Evolutionary conservation across 2,888 invertebrate genomes (phyloP).

Genomic region (Phorcus lineatus): DNA sequence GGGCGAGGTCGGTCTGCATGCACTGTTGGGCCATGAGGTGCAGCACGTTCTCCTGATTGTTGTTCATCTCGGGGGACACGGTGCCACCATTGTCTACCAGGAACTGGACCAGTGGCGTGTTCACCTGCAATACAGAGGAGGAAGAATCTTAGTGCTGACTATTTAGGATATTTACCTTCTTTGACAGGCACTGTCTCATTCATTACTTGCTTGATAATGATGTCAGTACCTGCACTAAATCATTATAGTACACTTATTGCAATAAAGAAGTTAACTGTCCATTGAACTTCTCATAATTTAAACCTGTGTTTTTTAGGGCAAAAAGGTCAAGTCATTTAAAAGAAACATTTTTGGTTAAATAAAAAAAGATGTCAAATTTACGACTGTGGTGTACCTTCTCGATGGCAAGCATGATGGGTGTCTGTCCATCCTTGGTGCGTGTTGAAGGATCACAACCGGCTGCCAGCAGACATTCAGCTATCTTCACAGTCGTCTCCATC

Average conservation of each 20-base stretch:
- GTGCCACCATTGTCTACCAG: slow-evolving; percentile 72
- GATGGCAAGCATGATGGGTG: slow-evolving; percentile 74
- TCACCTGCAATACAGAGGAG: slow-evolving; percentile 52
- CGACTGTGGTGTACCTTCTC: slow-evolving; percentile 58
- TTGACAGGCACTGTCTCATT: too few relatives aligned
- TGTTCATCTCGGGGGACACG: slow-evolving; percentile 70
- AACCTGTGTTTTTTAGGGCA: too few relatives aligned
- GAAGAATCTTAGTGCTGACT: too few relatives aligned
- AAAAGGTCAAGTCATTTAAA: too few relatives aligned
- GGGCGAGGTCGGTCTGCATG: slow-evolving; percentile 60
- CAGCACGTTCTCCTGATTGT: slow-evolving; percentile 71
- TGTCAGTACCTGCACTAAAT: too few relatives aligned
- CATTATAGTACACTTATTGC: too few relatives aligned
- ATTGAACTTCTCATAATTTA: too few relatives aligned
- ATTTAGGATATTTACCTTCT: too few relatives aligned
- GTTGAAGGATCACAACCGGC: slow-evolving; percentile 72
- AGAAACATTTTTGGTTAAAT: too few relatives aligned
- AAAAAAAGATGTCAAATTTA: too few relatives aligned
- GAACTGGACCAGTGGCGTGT: slow-evolving; percentile 70
- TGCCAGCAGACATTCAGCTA: slow-evolving; percentile 71
- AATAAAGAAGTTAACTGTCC: too few relatives aligned
- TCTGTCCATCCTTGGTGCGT: slow-evolving; percentile 70
- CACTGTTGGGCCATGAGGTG: slow-evolving; percentile 74
- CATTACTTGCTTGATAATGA: too few relatives aligned
- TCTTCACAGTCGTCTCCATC: slow-evolving; percentile 68